Conservation (phyloP, 2,113 vertebrate species). For the Hemicordylus capensis region DNA sequence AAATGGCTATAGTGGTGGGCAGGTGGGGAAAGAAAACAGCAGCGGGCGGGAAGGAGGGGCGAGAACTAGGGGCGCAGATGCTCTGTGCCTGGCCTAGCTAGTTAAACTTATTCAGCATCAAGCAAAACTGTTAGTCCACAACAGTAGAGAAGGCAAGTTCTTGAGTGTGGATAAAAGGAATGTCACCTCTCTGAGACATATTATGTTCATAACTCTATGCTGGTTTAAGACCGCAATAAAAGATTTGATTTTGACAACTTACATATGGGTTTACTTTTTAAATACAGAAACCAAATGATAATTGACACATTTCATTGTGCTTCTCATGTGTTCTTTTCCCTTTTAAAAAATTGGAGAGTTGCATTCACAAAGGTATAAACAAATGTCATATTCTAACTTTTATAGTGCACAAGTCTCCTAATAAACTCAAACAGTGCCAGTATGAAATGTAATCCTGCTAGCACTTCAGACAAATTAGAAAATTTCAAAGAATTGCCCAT, state of each 20-base stretch:
- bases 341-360: conserved; percentile 10
- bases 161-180: background rate
- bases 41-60: too few relatives aligned
- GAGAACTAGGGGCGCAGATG: too few relatives aligned
- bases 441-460: conserved; percentile 47
- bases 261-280: fast-evolving
- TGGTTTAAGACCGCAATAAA: too few relatives aligned
- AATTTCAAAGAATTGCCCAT: conserved; percentile 40
- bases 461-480: conserved; percentile 36
- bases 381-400: conserved; percentile 39
- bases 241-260: background rate
- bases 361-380: conserved; percentile 17
- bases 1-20: too few relatives aligned
- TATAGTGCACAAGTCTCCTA: conserved; percentile 36
- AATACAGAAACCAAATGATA: conserved; percentile 18
- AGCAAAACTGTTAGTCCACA: background rate
- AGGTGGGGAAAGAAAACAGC: too few relatives aligned
- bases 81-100: too few relatives aligned
- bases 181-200: background rate
- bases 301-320: background rate
- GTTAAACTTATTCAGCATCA: background rate
- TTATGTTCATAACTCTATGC: too few relatives aligned
- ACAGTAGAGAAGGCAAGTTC: background rate
- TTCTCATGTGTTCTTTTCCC: conserved; percentile 12
- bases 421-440: conserved; percentile 26